Evolutionary conservation across 2,888 invertebrate genomes (phyloP).

Genomic region (Eupithecia centaureata): DNA sequence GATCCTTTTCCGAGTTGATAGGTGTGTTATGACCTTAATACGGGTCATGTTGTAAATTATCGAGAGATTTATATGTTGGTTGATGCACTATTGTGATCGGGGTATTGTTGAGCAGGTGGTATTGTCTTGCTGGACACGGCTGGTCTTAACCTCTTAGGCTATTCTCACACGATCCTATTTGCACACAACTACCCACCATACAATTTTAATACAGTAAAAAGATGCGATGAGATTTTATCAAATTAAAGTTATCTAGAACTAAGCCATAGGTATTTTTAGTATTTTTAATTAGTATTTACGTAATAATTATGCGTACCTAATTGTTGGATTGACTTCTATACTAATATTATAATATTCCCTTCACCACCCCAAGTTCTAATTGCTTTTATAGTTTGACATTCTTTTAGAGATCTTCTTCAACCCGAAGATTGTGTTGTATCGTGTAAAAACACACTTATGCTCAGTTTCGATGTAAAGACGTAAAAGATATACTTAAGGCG

Average conservation of each 20-base stretch:
- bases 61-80: constrained; percentile 72
- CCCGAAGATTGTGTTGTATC: not conserved
- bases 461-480: not conserved
- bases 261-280: too few relatives aligned
- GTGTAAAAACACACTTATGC: not conserved
- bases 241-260: not conserved
- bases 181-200: not conserved
- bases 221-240: not conserved
- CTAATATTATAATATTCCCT: too few relatives aligned
- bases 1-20: too few relatives aligned
- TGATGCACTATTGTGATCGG: constrained; percentile 22
- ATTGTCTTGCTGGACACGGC: not conserved
- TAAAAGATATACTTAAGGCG: too few relatives aligned
- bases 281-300: too few relatives aligned
- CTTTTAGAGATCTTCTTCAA: too few relatives aligned
- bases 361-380: too few relatives aligned
- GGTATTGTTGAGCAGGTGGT: constrained; percentile 1
- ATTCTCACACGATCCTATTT: not conserved
- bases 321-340: too few relatives aligned
- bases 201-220: not conserved
- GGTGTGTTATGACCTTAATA: too few relatives aligned
- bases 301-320: too few relatives aligned
- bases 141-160: not conserved
- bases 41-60: constrained; percentile 72
- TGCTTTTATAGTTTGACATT: too few relatives aligned